Conservation (phyloP, 2,113 vertebrate genomes). For the Plectropomus leopardus region DNA sequence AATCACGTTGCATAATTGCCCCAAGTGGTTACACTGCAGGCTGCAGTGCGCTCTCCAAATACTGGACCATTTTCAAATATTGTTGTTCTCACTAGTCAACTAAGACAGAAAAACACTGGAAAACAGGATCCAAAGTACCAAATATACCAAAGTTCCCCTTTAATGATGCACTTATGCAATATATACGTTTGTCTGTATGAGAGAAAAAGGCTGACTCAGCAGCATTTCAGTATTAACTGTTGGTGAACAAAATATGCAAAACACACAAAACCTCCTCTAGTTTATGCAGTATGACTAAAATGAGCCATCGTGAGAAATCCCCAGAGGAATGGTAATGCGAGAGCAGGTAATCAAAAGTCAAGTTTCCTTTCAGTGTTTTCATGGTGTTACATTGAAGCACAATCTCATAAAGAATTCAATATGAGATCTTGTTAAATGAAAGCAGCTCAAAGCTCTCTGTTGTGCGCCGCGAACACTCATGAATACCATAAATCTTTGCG, state of each 20-base stretch:
- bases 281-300: neutral
- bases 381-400: neutral
- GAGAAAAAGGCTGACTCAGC: no score
- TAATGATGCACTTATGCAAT: no score
- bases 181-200: no score
- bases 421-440: neutral
- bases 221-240: slow-evolving; percentile 21
- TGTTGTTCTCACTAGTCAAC: no score
- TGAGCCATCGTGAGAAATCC: neutral
- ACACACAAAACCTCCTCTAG: neutral
- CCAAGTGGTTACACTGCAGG: no score
- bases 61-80: no score
- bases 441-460: slow-evolving; percentile 12
- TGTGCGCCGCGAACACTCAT: neutral
- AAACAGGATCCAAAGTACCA: no score
- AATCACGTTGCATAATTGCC: no score
- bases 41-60: no score
- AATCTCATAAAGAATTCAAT: slow-evolving; percentile 20
- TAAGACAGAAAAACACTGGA: no score
- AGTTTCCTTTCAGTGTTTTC: neutral
- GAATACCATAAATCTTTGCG: slow-evolving; percentile 9
- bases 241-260: neutral
- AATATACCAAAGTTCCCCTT: no score
- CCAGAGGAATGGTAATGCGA: neutral
- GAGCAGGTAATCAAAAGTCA: slow-evolving; percentile 18